Evolutionary conservation across 2,797 vertebrate species (phyloP).

Genomic region (Acanthurus lineatus): DNA sequence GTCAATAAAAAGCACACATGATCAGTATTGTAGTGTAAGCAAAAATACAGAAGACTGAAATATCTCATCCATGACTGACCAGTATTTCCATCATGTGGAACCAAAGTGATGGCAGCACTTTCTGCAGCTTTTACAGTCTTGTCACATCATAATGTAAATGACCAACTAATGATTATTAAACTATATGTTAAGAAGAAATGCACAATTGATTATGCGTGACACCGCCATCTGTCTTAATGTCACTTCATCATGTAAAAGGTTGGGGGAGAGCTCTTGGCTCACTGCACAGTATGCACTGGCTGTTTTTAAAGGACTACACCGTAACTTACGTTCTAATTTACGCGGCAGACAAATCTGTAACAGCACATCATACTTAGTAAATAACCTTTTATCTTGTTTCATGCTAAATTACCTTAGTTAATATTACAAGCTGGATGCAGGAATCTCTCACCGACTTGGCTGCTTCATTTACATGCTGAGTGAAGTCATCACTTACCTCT

Average conservation of each 20-base stretch:
- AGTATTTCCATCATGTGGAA: constrained; percentile 25
- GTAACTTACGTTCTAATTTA: constrained; percentile 59
- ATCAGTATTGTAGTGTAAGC: constrained; percentile 11
- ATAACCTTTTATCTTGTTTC: constrained; percentile 69
- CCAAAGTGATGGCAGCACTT: constrained; percentile 30
- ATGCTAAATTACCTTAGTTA: constrained; percentile 74
- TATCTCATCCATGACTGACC: constrained; percentile 27
- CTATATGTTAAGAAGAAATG: constrained; percentile 53
- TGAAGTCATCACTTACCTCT: constrained; percentile 69
- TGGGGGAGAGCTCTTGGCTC: constrained; percentile 35
- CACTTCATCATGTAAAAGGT: constrained; percentile 44
- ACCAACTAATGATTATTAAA: constrained; percentile 64
- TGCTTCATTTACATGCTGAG: constrained; percentile 69
- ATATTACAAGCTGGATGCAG: constrained; percentile 52
- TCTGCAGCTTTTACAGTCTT: constrained; percentile 36
- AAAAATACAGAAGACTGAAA: not conserved
- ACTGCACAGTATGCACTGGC: constrained; percentile 37
- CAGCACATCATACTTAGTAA: constrained; percentile 59
- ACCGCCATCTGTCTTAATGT: constrained; percentile 64
- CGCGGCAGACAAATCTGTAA: constrained; percentile 44
- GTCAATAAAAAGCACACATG: constrained; percentile 20
- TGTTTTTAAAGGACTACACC: constrained; percentile 31
- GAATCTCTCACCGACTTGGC: constrained; percentile 42
- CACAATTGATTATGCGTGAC: constrained; percentile 53
- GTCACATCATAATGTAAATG: constrained; percentile 32